A percentile compares a stretch with the other conserved stretches of the same genome.
phyloP scores from a whole-genome alignment of 2,113 vertebrate genomes.

The Malurus alboscapulatus region DNA sequence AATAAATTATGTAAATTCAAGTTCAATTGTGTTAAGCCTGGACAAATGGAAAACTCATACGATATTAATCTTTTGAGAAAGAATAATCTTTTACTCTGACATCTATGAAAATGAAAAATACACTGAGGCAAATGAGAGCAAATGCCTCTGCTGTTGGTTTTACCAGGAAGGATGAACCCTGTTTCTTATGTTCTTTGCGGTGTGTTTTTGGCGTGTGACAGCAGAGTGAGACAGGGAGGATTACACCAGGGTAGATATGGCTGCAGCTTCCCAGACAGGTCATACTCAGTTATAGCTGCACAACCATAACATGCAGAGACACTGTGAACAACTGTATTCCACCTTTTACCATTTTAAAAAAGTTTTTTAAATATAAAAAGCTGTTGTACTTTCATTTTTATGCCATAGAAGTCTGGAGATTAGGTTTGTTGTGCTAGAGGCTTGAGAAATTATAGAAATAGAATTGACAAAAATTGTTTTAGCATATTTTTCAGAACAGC shows the following conservation, averaged over 20 bases:
- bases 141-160: neutral
- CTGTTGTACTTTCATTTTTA: neutral
- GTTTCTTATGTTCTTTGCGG: accelerated
- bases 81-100: neutral
- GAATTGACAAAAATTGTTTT: neutral
- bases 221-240: neutral
- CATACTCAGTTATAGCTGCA: neutral
- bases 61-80: neutral
- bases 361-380: neutral
- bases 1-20: neutral
- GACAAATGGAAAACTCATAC: neutral
- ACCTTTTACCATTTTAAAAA: neutral
- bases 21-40: neutral
- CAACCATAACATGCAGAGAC: neutral
- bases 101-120: neutral
- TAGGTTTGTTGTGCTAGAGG: neutral
- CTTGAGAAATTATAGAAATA: neutral
- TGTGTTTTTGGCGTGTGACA: neutral
- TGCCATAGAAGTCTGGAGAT: neutral
- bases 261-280: neutral
- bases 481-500: neutral
- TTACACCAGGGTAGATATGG: neutral
- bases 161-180: neutral
- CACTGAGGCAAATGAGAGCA: neutral
- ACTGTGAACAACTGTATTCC: neutral